Conservation (phyloP, 2,113 vertebrate genomes). For the Donacobius atricapilla region DNA sequence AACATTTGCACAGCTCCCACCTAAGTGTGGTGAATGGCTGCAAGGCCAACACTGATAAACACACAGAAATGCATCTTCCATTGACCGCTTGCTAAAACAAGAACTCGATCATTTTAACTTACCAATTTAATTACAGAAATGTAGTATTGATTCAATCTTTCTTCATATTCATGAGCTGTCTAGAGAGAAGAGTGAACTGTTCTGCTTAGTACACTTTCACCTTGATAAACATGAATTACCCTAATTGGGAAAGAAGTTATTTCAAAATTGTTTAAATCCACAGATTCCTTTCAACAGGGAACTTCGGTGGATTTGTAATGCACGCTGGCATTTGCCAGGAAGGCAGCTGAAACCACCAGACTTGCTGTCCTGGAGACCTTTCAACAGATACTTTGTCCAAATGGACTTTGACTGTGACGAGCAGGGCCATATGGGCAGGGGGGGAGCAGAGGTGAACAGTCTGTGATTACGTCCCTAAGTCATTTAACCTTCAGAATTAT, state of each 20-base stretch:
- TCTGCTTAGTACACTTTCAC: background rate
- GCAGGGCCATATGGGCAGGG: conserved; percentile 27
- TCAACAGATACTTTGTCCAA: conserved; percentile 32
- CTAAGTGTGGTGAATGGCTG: background rate
- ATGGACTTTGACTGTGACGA: background rate
- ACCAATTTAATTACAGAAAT: conserved; percentile 11
- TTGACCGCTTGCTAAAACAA: background rate
- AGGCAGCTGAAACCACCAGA: background rate
- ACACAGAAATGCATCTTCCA: background rate
- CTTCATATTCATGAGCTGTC: background rate
- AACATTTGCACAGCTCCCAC: background rate
- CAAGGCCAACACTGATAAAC: background rate
- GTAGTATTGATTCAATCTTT: conserved; percentile 6
- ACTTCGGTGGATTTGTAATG: background rate
- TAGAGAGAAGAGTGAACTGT: background rate
- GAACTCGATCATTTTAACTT: background rate
- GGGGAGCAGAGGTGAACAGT: conserved; percentile 10
- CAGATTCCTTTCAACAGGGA: background rate
- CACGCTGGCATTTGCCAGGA: background rate
- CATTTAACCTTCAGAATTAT: conserved; percentile 61
- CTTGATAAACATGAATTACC: background rate
- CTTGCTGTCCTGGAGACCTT: conserved; percentile 30
- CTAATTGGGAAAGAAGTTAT: background rate
- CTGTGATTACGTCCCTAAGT: conserved; percentile 23
- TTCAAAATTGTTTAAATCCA: background rate